Evolutionary conservation across 2,113 vertebrate species (phyloP), one percentile per base, ranked within the genome.

Genomic region (Planiliza haematocheilus): DNA sequence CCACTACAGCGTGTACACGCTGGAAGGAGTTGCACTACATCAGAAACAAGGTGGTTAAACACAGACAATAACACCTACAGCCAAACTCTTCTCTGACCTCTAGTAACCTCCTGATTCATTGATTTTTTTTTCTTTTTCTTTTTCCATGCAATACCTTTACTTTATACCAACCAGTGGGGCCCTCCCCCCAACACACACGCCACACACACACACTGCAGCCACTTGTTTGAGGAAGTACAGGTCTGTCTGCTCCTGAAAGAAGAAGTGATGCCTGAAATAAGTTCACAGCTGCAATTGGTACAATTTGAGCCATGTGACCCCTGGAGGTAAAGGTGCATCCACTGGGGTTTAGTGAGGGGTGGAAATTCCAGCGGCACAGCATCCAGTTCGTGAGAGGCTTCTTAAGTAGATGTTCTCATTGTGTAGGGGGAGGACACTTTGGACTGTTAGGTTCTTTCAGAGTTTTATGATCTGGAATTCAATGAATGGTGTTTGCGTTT

Each of bases 281-380:
- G 16, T 48, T 17, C 13, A 18, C 14, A 8, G 30, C 61, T 78
- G 37, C 37, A 30, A 86, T 63, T 78, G 74, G 59, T 58, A 14
- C 11, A 43, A 51, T 17, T 49, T 14, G 8, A 20, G 45, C 70
- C 73, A 62, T 46, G 73, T 85, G 78, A 80, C 64, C 67, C 60
- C 42, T 14, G 10, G 52, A 76, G 53, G 50, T 58, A 50, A 60
- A 70, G 52, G 51, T 61, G 49, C 34, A 69, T 20, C 30, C 10
- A 60, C 24, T 6, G n/a, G 49, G 24, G 21, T 63, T 62, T 49
- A 55, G 53, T 45, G 59, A 57, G 41, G 24, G 30, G 39, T 82
- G 84, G 88, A 90, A 86, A 80, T 86, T 89, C 90, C 88, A 80
- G 16, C 30, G 45, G 16, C 21, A 8, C 11, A 13, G 1, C 18